Percentiles rank a stretch among this genome's conserved stretches.
phyloP scores from a whole-genome alignment of 2,888 invertebrate genomes.

The Autographa pulchrina region DNA sequence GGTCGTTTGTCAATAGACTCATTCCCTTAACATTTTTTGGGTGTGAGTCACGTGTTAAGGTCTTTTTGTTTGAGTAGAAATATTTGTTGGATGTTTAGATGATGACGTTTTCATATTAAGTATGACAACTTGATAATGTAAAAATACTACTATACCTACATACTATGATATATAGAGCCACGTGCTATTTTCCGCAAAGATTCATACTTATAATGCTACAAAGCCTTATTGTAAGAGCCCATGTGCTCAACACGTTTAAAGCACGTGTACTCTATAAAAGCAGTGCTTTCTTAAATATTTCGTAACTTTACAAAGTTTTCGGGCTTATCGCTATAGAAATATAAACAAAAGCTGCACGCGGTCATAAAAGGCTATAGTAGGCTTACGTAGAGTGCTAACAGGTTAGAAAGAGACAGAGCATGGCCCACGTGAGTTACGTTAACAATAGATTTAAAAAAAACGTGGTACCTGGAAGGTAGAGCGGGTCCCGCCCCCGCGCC shows the following conservation, averaged over 20 bases:
- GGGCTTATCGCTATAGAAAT: constrained; percentile 77
- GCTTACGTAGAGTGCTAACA: constrained; percentile 52
- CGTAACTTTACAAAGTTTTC: constrained; percentile 66
- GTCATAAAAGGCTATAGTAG: constrained; percentile 67
- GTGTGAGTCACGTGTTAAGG: constrained; percentile 49
- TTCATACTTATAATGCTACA: constrained; percentile 10
- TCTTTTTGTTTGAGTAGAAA: constrained; percentile 19
- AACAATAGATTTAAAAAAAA: constrained; percentile 87
- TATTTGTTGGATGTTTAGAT: constrained; percentile 5
- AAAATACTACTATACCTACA: background rate
- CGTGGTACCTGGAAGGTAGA: constrained; percentile 85
- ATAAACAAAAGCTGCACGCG: constrained; percentile 80
- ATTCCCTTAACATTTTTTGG: constrained; percentile 42
- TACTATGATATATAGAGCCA: background rate
- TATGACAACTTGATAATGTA: background rate
- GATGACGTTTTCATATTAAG: background rate
- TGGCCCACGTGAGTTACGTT: constrained; percentile 84
- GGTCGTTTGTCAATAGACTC: constrained; percentile 39
- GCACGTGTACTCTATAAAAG: constrained; percentile 69
- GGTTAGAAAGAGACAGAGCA: constrained; percentile 72
- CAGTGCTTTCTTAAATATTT: constrained; percentile 66
- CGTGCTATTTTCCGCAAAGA: constrained; percentile 24
- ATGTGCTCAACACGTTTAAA: constrained; percentile 73
- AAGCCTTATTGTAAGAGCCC: constrained; percentile 20
- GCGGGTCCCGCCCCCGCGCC: constrained; percentile 77